These are phyloP conservation scores for Tipula vernalis DNA, from an alignment of 2,888 invertebrate species.

Conservation along the genomic window DNA sequence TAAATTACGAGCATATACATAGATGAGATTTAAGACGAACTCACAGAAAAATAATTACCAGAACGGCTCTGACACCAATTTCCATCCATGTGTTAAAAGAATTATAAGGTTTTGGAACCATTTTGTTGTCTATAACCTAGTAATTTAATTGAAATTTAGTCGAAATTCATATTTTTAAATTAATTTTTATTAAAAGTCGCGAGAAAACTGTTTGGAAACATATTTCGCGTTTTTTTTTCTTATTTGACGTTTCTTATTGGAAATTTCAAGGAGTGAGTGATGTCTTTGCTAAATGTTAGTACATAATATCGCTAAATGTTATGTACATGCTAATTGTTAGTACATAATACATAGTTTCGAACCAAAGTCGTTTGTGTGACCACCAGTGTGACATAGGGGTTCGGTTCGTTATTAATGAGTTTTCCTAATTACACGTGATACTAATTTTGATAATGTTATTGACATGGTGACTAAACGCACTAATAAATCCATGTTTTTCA, in stretches of 20 bases:
- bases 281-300: not conserved
- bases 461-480: no score
- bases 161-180: not conserved
- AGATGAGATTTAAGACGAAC: not conserved
- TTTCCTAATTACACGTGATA: no score
- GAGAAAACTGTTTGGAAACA: no score
- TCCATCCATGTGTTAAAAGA: not conserved
- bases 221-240: no score
- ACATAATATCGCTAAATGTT: no score
- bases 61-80: not conserved
- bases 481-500: not conserved
- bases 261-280: not conserved
- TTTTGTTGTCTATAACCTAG: not conserved
- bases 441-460: no score
- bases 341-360: no score
- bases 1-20: not conserved
- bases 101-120: not conserved
- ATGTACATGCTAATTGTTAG: no score
- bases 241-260: not conserved
- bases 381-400: no score
- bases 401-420: no score
- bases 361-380: no score
- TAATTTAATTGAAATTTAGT: not conserved
- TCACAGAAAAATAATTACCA: not conserved
- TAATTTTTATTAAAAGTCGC: not conserved